These are phyloP conservation scores for Thera britannica DNA, from an alignment of 2,888 invertebrate genomes.

Conservation along the genomic window DNA sequence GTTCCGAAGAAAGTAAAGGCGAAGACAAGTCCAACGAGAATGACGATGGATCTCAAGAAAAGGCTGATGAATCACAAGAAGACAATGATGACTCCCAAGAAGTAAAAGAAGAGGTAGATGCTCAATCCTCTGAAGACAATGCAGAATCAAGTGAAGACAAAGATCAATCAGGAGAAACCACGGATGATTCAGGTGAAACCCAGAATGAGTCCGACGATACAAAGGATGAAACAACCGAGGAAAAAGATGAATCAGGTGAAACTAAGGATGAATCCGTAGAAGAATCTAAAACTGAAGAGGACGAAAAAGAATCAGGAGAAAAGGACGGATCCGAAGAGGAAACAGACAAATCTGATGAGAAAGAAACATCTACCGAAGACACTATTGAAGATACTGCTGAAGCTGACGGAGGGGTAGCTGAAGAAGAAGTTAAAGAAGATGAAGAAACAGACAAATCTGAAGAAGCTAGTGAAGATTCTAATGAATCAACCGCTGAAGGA, in stretches of 20 bases:
- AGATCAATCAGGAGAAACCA: slow-evolving; percentile 53
- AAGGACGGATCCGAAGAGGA: slow-evolving; percentile 56
- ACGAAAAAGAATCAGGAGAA: slow-evolving; percentile 45
- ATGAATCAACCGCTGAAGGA: slow-evolving; percentile 54
- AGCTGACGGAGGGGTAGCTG: slow-evolving; percentile 49
- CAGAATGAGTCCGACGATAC: slow-evolving; percentile 50
- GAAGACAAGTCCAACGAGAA: slow-evolving; percentile 57
- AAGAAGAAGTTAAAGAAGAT: slow-evolving; percentile 48
- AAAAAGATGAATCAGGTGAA: slow-evolving; percentile 53
- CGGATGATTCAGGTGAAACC: slow-evolving; percentile 45
- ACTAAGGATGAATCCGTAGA: slow-evolving; percentile 53
- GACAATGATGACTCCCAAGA: slow-evolving; percentile 57
- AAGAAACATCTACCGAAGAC: slow-evolving; percentile 43
- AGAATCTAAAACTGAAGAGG: slow-evolving; percentile 38
- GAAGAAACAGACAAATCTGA: slow-evolving; percentile 51
- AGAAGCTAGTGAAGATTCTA: slow-evolving; percentile 52
- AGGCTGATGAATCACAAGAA: slow-evolving; percentile 55
- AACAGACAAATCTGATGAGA: slow-evolving; percentile 40
- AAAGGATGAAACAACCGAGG: slow-evolving; percentile 44
- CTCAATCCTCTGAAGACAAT: slow-evolving; percentile 60
- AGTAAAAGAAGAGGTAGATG: slow-evolving; percentile 63
- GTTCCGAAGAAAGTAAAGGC: slow-evolving; percentile 54
- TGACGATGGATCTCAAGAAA: slow-evolving; percentile 54
- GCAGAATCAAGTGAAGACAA: slow-evolving; percentile 53
- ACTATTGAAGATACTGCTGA: slow-evolving; percentile 51